Conservation (phyloP, 1,140 invertebrate species). For the Bombus superbus region DNA sequence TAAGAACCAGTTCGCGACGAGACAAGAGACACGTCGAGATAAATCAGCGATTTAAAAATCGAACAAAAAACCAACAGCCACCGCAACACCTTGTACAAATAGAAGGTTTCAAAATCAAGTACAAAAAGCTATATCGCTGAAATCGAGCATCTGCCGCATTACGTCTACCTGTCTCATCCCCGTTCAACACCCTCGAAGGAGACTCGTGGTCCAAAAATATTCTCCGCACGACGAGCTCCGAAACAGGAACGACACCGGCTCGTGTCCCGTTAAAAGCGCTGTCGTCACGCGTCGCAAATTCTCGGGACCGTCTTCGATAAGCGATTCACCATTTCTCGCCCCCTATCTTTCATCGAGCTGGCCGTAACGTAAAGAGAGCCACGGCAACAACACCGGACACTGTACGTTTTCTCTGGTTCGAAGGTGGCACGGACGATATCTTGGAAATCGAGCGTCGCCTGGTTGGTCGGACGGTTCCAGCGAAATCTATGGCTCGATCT, state of each 20-base stretch:
- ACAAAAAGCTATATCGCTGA: too few species aligned
- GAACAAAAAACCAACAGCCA: too few species aligned
- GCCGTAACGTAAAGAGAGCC: neutral
- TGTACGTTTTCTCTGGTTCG: neutral
- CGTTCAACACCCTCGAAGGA: too few species aligned
- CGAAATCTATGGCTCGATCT: conserved; percentile 44
- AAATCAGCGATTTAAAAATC: too few species aligned
- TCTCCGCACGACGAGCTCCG: neutral
- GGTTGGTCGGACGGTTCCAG: conserved; percentile 1
- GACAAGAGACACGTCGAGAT: too few species aligned
- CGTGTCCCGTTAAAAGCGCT: conserved; percentile 21
- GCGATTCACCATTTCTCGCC: conserved; percentile 7
- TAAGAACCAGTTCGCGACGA: too few species aligned
- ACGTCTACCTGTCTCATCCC: too few species aligned
- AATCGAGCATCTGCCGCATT: too few species aligned
- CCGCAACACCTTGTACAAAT: too few species aligned
- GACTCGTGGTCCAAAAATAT: too few species aligned
- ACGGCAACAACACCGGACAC: conserved; percentile 1
- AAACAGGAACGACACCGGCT: neutral
- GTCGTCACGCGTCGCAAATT: conserved; percentile 17
- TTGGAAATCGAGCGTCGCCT: conserved; percentile 24
- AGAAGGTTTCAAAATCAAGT: too few species aligned
- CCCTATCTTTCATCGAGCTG: conserved; percentile 13
- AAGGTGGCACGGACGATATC: neutral
- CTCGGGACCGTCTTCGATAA: neutral